These are phyloP conservation scores for Mormyrus proboscirostris DNA, from an alignment of 2,797 vertebrate genomes.

Conservation along the genomic window DNA sequence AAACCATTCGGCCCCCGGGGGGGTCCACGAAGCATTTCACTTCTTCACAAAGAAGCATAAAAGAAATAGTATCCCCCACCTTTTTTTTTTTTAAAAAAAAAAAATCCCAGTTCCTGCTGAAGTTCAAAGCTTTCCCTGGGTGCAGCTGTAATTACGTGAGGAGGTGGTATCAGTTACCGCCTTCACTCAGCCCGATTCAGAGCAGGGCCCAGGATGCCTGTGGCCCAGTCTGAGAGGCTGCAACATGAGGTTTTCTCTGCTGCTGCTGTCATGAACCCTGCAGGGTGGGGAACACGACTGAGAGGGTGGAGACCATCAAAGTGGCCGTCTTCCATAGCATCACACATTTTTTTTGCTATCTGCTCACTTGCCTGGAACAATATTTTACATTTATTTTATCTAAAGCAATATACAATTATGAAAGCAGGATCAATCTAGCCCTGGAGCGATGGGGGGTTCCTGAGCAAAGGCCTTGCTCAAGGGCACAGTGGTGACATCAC, in stretches of 20 bases:
- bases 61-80: not conserved
- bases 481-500: not conserved
- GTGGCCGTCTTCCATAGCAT: not conserved
- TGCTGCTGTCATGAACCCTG: not conserved
- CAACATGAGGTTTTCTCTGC: slow-evolving; percentile 28
- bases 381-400: not conserved
- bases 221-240: slow-evolving; percentile 24
- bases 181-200: slow-evolving; percentile 13
- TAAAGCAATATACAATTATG: not conserved
- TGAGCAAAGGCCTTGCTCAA: not conserved
- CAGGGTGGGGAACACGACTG: not conserved
- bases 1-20: not conserved
- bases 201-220: slow-evolving; percentile 16
- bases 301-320: not conserved
- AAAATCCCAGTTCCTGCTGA: slow-evolving; percentile 16
- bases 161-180: slow-evolving; percentile 33
- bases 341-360: not conserved
- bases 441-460: not conserved
- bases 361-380: not conserved
- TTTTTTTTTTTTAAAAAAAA: not conserved
- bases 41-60: slow-evolving; percentile 27
- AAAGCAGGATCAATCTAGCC: not conserved
- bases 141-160: slow-evolving; percentile 29
- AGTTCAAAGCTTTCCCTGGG: slow-evolving; percentile 24
- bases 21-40: slow-evolving; percentile 27